phyloP scores from a whole-genome alignment of 1,140 invertebrate species.

The Orchesella cincta region DNA sequence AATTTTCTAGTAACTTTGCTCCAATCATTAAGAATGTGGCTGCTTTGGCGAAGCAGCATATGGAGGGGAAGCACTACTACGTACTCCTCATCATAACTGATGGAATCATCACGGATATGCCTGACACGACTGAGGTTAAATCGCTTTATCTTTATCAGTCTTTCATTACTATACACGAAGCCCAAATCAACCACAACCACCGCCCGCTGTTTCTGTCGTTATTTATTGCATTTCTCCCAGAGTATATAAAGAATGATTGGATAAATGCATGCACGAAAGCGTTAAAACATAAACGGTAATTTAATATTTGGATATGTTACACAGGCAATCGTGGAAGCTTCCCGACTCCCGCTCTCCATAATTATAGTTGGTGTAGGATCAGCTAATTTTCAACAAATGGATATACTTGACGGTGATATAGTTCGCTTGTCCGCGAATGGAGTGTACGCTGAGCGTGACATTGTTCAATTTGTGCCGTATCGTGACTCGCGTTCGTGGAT shows the following conservation, averaged over 20 bases:
- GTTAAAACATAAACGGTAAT: too few species aligned
- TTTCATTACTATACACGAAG: too few species aligned
- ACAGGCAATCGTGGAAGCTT: conserved; percentile 61
- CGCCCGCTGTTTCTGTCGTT: too few species aligned
- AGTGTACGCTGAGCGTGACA: conserved; percentile 51
- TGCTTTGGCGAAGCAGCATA: conserved; percentile 55
- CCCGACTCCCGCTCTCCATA: conserved; percentile 61
- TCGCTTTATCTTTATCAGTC: too few species aligned
- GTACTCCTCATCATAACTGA: conserved; percentile 70
- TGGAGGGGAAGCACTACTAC: conserved; percentile 64
- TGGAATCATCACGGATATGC: conserved; percentile 69
- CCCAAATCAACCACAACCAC: too few species aligned
- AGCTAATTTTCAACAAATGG: conserved; percentile 58
- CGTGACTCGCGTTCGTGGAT: conserved; percentile 44
- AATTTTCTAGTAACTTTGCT: conserved; percentile 60
- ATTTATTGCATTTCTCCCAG: too few species aligned
- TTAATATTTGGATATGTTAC: too few species aligned
- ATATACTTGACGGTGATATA: conserved; percentile 57
- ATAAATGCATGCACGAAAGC: too few species aligned
- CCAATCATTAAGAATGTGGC: conserved; percentile 65
- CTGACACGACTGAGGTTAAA: conserved; percentile 25
- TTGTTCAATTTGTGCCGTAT: conserved; percentile 44
- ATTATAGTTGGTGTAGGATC: conserved; percentile 63
- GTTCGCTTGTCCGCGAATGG: conserved; percentile 53
- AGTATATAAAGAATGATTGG: too few species aligned